A percentile compares a stretch with the other conserved stretches of the same genome.
phyloP scores from a whole-genome alignment of 2,113 vertebrate species.

The Eptesicus fuscus region DNA sequence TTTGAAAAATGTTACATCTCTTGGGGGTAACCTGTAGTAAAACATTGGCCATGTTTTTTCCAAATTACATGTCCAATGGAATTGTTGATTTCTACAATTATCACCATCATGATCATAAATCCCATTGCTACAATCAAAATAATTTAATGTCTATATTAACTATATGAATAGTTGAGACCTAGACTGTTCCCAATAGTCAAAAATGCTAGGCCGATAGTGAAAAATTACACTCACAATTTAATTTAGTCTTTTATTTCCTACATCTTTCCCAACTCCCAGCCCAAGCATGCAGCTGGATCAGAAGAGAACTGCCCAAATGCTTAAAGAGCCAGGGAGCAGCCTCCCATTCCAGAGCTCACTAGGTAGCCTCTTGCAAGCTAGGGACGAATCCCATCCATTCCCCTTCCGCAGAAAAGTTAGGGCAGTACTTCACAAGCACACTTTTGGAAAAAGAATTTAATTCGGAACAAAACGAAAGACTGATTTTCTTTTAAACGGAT shows the following conservation, averaged over 20 bases:
- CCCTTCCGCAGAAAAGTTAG: conserved; percentile 32
- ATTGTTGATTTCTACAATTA: not conserved
- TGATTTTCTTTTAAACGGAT: conserved; percentile 35
- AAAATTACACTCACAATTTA: not conserved
- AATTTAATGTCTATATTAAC: not conserved
- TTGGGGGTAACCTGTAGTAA: not conserved
- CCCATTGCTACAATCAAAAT: not conserved
- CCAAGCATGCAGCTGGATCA: conserved; percentile 4
- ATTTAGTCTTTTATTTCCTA: not conserved
- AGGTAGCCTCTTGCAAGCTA: not conserved
- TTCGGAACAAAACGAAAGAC: conserved; percentile 35
- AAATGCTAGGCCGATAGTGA: not conserved
- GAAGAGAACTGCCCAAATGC: not conserved
- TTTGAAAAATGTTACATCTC: not conserved
- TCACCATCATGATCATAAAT: not conserved
- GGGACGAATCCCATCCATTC: not conserved
- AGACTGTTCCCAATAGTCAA: not conserved
- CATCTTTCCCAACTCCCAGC: not conserved
- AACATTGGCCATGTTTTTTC: not conserved
- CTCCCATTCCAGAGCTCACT: not conserved
- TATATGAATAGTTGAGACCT: not conserved
- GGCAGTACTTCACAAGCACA: conserved; percentile 18
- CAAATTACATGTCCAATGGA: not conserved
- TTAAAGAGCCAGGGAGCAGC: not conserved
- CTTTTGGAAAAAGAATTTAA: conserved; percentile 32